phyloP scores from a whole-genome alignment of 2,797 vertebrate species.

The Gymnoscopelus microlampas region DNA sequence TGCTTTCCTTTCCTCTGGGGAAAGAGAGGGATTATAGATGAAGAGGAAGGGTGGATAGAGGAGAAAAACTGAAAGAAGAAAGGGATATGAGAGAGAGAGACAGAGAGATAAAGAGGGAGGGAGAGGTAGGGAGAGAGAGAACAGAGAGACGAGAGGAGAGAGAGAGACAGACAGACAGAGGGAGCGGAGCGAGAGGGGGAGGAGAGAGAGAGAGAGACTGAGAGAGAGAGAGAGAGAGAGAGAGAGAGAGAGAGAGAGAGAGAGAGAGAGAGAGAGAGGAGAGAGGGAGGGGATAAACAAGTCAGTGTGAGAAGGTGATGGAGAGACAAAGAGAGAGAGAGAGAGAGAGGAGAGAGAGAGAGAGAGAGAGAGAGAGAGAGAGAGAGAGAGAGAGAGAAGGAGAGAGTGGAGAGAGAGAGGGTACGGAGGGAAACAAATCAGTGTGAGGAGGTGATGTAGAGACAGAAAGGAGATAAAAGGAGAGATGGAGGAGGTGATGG shows the following conservation, averaged over 20 bases:
- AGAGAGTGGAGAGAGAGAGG: background rate
- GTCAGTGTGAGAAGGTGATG: too few relatives aligned
- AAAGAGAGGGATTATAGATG: slow-evolving; percentile 1
- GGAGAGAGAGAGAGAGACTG: too few relatives aligned
- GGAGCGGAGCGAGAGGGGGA: too few relatives aligned
- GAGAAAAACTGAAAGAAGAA: slow-evolving; percentile 21
- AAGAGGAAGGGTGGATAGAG: slow-evolving; percentile 15
- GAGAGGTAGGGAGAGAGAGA: background rate
- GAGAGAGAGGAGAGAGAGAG: background rate
- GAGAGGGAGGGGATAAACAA: too few relatives aligned
- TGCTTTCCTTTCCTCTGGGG: background rate
- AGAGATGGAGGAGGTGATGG: background rate
- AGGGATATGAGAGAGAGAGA: slow-evolving; percentile 1
- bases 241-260: too few relatives aligned
- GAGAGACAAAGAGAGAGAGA: slow-evolving; percentile 2
- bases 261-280: background rate
- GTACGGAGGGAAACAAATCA: background rate
- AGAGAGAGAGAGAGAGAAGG: background rate
- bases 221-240: too few relatives aligned
- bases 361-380: background rate
- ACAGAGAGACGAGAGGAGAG: too few relatives aligned
- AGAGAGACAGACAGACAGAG: too few relatives aligned
- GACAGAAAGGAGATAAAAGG: background rate
- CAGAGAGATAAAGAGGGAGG: background rate
- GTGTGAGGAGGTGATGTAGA: background rate